Conservation (phyloP, 2,888 invertebrate species). For the Aspidiotus rigidus region DNA sequence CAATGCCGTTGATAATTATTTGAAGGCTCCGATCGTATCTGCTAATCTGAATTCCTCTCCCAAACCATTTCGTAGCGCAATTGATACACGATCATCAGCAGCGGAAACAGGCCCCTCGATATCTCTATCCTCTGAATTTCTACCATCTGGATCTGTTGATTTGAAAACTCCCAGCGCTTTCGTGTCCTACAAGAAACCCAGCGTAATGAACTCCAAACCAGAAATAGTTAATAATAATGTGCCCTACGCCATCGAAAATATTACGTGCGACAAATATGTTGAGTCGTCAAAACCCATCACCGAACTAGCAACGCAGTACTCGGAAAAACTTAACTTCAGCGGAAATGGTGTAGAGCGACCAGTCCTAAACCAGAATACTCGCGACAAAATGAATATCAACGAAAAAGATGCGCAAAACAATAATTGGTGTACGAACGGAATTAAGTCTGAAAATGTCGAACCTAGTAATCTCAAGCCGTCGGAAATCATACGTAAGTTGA, state of each 20-base stretch:
- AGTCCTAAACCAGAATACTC: too few species aligned
- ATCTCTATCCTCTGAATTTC: background rate
- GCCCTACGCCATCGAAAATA: background rate
- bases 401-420: conserved; percentile 16
- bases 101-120: background rate
- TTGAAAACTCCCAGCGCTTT: conserved; percentile 36
- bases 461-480: conserved; percentile 3
- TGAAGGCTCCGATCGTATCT: conserved; percentile 22
- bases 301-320: background rate
- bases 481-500: conserved; percentile 19
- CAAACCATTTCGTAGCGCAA: conserved; percentile 35
- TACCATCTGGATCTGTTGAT: conserved; percentile 35
- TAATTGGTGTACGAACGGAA: conserved; percentile 7
- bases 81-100: background rate
- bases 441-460: background rate
- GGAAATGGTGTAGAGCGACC: background rate
- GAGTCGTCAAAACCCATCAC: background rate
- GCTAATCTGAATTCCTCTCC: conserved; percentile 35
- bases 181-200: conserved; percentile 16
- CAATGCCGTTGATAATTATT: background rate
- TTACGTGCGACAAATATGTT: background rate
- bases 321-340: background rate
- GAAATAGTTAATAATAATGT: background rate
- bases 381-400: background rate
- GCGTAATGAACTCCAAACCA: background rate